Evolutionary conservation across 2,797 vertebrate species (phyloP).

Genomic region (Chanos chanos): DNA sequence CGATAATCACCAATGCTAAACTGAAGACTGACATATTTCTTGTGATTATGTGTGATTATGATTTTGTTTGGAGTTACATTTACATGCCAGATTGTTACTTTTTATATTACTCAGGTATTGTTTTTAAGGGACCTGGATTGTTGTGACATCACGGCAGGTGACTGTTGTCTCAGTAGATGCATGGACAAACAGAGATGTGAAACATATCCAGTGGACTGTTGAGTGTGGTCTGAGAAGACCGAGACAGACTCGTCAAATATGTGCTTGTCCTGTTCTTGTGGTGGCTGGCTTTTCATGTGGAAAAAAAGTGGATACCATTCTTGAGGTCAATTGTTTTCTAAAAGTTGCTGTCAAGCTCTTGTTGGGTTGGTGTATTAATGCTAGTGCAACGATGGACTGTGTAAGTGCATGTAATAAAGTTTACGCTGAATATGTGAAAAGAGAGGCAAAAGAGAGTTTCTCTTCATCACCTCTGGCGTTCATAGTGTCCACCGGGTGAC

Average conservation of each 20-base stretch:
- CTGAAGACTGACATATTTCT: no score
- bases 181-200: conserved; percentile 10
- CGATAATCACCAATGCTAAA: no score
- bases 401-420: conserved; percentile 77
- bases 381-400: conserved; percentile 59
- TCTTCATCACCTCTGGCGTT: neutral
- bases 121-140: conserved; percentile 25
- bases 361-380: conserved; percentile 57
- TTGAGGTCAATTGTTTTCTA: conserved; percentile 56
- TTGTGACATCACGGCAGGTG: neutral
- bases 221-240: neutral
- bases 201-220: no score
- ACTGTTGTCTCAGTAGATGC: conserved; percentile 18
- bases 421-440: conserved; percentile 26
- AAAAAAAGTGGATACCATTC: conserved; percentile 51
- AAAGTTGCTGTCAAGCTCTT: conserved; percentile 57
- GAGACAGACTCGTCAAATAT: conserved; percentile 9
- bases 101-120: conserved; percentile 66
- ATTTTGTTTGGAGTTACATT: neutral
- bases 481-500: neutral
- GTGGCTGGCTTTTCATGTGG: conserved; percentile 56
- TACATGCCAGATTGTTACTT: conserved; percentile 5
- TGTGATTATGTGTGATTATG: no score
- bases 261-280: conserved; percentile 57
- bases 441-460: neutral